A percentile compares a stretch with the other conserved stretches of the same genome.
Evolutionary conservation across 2,888 invertebrate species (phyloP).

Genomic region (Podabrus alpinus): DNA sequence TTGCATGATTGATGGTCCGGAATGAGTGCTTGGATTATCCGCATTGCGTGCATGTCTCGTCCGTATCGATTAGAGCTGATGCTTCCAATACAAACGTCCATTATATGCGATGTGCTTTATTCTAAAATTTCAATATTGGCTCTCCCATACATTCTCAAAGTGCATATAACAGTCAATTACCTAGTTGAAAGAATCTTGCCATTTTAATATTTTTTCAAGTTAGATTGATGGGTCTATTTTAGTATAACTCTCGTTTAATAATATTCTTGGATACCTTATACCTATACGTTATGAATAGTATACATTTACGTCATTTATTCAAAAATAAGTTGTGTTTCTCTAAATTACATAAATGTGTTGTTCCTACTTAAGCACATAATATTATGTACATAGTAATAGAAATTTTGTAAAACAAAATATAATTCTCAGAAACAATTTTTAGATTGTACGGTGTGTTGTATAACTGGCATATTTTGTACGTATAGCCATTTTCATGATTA

Average conservation of each 20-base stretch:
- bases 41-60: slow-evolving; percentile 50
- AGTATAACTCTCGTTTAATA: not conserved
- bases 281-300: too few relatives aligned
- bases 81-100: slow-evolving; percentile 41
- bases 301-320: too few relatives aligned
- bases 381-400: too few relatives aligned
- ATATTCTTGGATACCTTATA: not conserved
- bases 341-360: too few relatives aligned
- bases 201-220: not conserved
- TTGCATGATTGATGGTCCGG: slow-evolving; percentile 51
- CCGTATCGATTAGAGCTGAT: slow-evolving; percentile 42
- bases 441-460: too few relatives aligned
- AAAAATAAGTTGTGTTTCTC: too few relatives aligned
- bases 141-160: not conserved
- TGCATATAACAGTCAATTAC: slow-evolving; percentile 4
- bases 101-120: slow-evolving; percentile 36
- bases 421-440: too few relatives aligned
- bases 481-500: too few relatives aligned
- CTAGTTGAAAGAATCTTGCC: not conserved
- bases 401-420: too few relatives aligned
- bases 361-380: too few relatives aligned
- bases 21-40: slow-evolving; percentile 51
- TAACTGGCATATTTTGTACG: too few relatives aligned
- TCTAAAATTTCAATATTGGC: slow-evolving; percentile 25
- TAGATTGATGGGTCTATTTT: not conserved